phyloP scores from a whole-genome alignment of 2,797 vertebrate genomes.

The Rhabdomys pumilio region DNA sequence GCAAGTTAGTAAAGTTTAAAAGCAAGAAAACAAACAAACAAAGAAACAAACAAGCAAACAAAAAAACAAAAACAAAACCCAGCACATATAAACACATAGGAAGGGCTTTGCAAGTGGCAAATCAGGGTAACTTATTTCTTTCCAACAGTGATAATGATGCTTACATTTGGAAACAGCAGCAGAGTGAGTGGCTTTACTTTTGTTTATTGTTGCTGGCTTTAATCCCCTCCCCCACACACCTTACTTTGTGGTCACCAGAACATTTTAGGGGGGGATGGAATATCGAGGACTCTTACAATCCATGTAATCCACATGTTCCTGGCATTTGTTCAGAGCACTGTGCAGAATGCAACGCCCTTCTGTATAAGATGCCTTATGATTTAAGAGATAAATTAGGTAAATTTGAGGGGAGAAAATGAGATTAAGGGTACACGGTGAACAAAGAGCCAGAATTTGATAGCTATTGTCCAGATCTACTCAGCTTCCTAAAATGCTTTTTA shows the following conservation, averaged over 20 bases:
- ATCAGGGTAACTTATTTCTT: neutral
- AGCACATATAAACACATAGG: neutral
- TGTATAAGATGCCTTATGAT: neutral
- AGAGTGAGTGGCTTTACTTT: neutral
- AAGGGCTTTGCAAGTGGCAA: neutral
- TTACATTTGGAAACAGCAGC: neutral
- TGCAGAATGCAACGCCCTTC: neutral
- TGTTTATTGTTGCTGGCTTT: neutral
- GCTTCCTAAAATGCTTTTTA: neutral
- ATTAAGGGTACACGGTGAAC: neutral
- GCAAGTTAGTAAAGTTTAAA: neutral
- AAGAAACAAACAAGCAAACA: no score
- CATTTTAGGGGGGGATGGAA: neutral
- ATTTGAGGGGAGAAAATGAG: neutral
- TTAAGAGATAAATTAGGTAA: neutral
- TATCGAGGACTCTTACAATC: neutral
- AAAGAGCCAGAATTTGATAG: neutral
- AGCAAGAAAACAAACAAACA: neutral
- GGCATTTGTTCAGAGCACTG: neutral
- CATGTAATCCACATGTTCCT: neutral
- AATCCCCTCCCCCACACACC: neutral
- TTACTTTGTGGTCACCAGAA: neutral
- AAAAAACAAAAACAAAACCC: neutral
- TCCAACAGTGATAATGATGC: fast-evolving
- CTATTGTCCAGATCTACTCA: neutral